Base-by-base conservation (phyloP, 2,888 invertebrate genomes). In the Yponomeuta sedellus region DNA sequence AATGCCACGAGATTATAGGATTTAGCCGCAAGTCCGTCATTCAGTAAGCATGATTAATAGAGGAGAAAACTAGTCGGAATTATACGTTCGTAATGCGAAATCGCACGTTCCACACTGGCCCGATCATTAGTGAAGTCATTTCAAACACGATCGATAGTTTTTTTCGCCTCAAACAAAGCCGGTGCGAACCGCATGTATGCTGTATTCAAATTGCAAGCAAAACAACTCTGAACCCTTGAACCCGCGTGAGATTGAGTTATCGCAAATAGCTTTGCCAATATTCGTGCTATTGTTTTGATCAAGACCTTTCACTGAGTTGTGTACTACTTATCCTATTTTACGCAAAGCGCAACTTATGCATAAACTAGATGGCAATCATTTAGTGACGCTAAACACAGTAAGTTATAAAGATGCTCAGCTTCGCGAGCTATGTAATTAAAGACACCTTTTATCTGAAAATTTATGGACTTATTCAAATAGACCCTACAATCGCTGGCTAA, bases 11-110 rank as follows among this genome's bases (percentile, higher is more conserved):
- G 83, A 89, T 89, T 88, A 89, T 86, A 88, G 88, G 82, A 84
- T 80, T 88, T 86, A 87, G 73, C 76, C 71, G 73, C 75, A 71
- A 75, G 79, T 79, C 85, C 78, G 81, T 86, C 83, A 83, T 86
- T 83, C 82, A 80, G 83, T 82, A 78, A 82, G 83, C 82, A 84
- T 86, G 87, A 87, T 88, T 87, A 87, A 88, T 86, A 82, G 83
- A 73, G 75, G 82, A 83, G 86, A 88, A 88, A 88, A 84, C 82
- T 77, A 79, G 79, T 72, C 74, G 71, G 77, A 76, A 82, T 83
- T 83, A 81, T 81, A 82, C 79, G 76, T 83, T 81, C 71, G 81
- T 80, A 76, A 77, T 79, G 78, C 77, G 74, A 78, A 75, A 84
- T 82, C 78, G 80, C 84, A 85, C 83, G 84, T 80, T 86, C 83